Base-by-base conservation (phyloP, 2,113 vertebrate genomes). In the Muntiacus reevesi region DNA sequence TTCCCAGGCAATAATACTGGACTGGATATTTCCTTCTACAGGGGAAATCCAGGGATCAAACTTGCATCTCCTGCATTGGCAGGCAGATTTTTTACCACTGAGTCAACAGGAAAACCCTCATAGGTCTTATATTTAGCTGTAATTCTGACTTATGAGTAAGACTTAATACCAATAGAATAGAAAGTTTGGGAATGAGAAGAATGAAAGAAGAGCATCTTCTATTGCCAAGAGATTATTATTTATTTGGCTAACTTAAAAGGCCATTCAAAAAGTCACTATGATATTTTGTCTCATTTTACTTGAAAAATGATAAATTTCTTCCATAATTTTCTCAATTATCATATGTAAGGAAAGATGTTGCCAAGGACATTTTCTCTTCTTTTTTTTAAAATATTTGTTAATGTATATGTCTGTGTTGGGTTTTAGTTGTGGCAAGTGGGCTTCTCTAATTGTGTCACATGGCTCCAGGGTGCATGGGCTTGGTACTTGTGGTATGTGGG, bases 331-430 rank as follows among this genome's bases (percentile, higher is more conserved):
- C 83, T 90, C 64, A 57, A 25, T 57, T 78, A 92, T 19, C n/a
- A 30, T 93, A 95, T 33, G n/a, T 93, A 93, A 97, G 71, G 13
- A 97, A 95, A 93, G 21, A 67, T n/a, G 25, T 25, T 82, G 14
- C 17, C 10, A 83, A 95, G 23, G 28, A 11, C 60, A 14, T 60
- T 94, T 83, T 95, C 55, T 60, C 19, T 71, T 71, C 19, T 71
- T 40, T 71, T 13, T 71, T 13, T 40, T 1, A 40, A 10, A 12
- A 40, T 40, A 40, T 71, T 23, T 71, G 67, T 40, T 23, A 23
- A 12, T 23, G n/a, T 40, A 23, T 21, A 12, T 71, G 67, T 71
- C 19, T 23, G 10, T 71, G n/a, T 23, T 71, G 67, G 67, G 67
- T 23, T 40, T 40, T 40, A 71, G n/a, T 13, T 10, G 10, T 71